Evolutionary conservation across 2,797 vertebrate genomes (phyloP).

Genomic region (Cuculus canorus): DNA sequence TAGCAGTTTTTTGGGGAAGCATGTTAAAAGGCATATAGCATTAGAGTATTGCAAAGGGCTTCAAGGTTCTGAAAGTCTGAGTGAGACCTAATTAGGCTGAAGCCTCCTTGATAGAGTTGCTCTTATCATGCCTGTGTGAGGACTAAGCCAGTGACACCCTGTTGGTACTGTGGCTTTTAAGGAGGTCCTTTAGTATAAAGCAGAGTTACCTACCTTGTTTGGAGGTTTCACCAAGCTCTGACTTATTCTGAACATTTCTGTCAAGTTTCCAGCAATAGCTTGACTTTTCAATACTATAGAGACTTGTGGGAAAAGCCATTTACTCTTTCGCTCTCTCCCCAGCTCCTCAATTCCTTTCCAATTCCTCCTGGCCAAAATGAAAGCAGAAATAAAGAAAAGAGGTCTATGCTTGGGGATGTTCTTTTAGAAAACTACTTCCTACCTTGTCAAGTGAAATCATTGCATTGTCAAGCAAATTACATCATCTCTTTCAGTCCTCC

Average conservation of each 20-base stretch:
- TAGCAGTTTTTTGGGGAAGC: background rate
- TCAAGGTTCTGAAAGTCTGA: background rate
- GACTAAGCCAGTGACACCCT: background rate
- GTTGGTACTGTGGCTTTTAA: background rate
- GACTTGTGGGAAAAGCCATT: background rate
- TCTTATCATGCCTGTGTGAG: background rate
- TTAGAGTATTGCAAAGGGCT: background rate
- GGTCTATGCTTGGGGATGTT: background rate
- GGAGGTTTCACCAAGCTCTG: background rate
- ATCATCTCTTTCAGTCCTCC: background rate
- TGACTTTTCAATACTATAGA: accelerated
- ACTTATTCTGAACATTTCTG: background rate
- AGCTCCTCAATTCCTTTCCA: background rate
- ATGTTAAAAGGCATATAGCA: background rate
- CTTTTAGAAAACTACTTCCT: background rate
- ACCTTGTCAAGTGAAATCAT: background rate
- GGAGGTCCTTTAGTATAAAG: background rate
- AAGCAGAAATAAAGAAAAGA: background rate
- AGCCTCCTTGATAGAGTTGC: background rate
- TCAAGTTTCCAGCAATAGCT: background rate
- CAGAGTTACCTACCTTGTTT: background rate
- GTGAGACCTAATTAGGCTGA: background rate
- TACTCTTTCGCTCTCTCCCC: background rate
- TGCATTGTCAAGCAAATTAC: background rate
- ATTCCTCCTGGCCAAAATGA: background rate